Evolutionary conservation across 2,888 invertebrate genomes (phyloP).

Genomic region (Scaptomyza parva): DNA sequence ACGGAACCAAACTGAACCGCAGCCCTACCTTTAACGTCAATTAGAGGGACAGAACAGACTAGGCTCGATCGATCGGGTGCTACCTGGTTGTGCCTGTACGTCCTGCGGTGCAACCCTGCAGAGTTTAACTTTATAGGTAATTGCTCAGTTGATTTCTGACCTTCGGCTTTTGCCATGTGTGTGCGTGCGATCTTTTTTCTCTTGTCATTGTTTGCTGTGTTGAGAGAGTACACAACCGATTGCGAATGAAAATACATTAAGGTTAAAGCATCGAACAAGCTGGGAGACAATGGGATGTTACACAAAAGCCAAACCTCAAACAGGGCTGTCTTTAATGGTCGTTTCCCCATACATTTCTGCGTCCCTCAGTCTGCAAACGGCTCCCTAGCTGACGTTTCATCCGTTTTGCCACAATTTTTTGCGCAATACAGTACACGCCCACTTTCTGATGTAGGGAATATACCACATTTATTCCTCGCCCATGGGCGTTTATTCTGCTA

Average conservation of each 20-base stretch:
- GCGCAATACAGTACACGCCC: conserved; percentile 43
- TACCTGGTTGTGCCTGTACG: conserved; percentile 53
- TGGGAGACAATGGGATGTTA: conserved; percentile 42
- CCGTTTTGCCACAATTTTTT: background rate
- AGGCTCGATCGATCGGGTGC: conserved; percentile 45
- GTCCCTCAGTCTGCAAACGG: conserved; percentile 22
- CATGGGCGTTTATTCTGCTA: conserved; percentile 21
- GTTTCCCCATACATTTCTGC: conserved; percentile 12
- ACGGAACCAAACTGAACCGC: conserved; percentile 12
- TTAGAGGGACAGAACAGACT: conserved; percentile 55
- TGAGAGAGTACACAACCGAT: conserved; percentile 33
- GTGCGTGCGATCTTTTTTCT: conserved; percentile 34
- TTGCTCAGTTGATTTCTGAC: conserved; percentile 51
- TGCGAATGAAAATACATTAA: conserved; percentile 61
- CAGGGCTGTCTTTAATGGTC: conserved; percentile 45
- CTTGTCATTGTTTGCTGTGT: conserved; percentile 48
- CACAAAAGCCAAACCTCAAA: conserved; percentile 74
- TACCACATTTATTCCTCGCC: conserved; percentile 55
- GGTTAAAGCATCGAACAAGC: conserved; percentile 23
- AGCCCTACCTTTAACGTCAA: conserved; percentile 71
- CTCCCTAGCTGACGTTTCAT: conserved; percentile 30
- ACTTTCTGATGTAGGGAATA: conserved; percentile 33
- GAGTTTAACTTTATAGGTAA: conserved; percentile 55
- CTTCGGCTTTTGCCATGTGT: conserved; percentile 31
- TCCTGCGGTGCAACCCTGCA: conserved; percentile 47